A percentile compares a stretch with the other conserved stretches of the same genome.
phyloP scores from a whole-genome alignment of 1,140 invertebrate species.

The Listronotus bonariensis region DNA sequence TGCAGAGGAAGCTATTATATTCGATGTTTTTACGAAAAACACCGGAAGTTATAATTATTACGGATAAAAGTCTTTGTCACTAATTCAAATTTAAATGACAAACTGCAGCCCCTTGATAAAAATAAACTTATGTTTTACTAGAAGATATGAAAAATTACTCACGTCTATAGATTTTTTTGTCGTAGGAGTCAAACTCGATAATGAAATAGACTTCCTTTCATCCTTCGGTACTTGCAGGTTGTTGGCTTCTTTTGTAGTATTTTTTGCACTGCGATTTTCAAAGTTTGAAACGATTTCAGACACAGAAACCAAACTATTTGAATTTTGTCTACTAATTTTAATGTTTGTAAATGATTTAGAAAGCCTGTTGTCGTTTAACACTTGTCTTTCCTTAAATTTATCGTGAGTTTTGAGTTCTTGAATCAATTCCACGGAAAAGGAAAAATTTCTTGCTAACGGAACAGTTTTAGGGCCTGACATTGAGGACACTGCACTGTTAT shows the following conservation, averaged over 20 bases:
- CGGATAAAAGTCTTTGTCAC: no score
- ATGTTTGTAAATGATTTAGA: slow-evolving; percentile 15
- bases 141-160: no score
- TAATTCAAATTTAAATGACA: no score
- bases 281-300: slow-evolving; percentile 1
- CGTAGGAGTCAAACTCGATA: not conserved
- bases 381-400: slow-evolving; percentile 2
- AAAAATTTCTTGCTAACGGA: not conserved
- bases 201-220: not conserved
- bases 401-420: slow-evolving; percentile 6
- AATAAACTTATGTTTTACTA: no score
- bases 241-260: not conserved
- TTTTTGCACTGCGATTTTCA: slow-evolving; percentile 1
- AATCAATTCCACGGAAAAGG: slow-evolving; percentile 8
- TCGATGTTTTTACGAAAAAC: no score
- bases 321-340: not conserved
- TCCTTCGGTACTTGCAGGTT: not conserved
- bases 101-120: no score
- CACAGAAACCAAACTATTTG: not conserved
- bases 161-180: no score
- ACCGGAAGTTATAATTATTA: no score
- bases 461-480: no score
- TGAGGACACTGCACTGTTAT: not conserved
- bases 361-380: slow-evolving; percentile 3
- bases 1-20: no score